These are phyloP conservation scores for Flabesymbios commensalis DNA, from an alignment of 2,888 invertebrate genomes.

Conservation along the genomic window DNA sequence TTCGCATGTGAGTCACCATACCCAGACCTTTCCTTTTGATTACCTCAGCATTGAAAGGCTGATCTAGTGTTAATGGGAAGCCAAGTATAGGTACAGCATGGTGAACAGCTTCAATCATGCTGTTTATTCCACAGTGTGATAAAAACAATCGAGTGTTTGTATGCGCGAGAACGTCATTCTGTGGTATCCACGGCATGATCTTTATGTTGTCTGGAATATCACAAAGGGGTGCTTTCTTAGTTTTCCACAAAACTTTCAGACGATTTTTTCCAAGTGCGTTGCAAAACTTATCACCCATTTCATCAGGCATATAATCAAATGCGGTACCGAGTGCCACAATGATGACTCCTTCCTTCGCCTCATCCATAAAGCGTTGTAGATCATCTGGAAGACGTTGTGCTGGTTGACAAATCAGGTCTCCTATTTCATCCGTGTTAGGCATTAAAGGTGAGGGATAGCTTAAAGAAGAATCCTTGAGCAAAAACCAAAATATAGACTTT, in stretches of 20 bases:
- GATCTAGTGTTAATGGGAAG: too few species aligned
- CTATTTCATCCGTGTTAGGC: too few species aligned
- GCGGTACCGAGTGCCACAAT: slow-evolving; percentile 10
- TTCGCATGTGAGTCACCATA: too few species aligned
- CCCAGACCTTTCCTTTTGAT: too few species aligned
- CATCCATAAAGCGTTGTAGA: slow-evolving; percentile 5
- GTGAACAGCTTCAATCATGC: too few species aligned
- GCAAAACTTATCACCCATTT: not conserved
- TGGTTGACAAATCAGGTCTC: not conserved
- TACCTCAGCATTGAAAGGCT: too few species aligned
- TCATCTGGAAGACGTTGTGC: slow-evolving; percentile 2
- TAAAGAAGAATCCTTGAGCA: not conserved
- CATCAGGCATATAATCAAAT: slow-evolving; percentile 4
- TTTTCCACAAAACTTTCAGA: slow-evolving; percentile 2
- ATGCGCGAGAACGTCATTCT: too few species aligned
- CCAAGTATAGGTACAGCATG: too few species aligned
- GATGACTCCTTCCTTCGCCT: slow-evolving; percentile 4
- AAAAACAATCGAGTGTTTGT: too few species aligned
- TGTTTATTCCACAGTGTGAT: too few species aligned
- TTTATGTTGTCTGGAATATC: not conserved
- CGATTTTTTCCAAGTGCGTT: not conserved
- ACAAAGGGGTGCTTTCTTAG: not conserved
- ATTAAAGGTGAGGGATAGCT: too few species aligned
- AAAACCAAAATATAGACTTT: not conserved
- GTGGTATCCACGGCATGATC: too few species aligned